Conservation (phyloP, 1,140 invertebrate genomes). For the Leptinotarsa lineolata region DNA sequence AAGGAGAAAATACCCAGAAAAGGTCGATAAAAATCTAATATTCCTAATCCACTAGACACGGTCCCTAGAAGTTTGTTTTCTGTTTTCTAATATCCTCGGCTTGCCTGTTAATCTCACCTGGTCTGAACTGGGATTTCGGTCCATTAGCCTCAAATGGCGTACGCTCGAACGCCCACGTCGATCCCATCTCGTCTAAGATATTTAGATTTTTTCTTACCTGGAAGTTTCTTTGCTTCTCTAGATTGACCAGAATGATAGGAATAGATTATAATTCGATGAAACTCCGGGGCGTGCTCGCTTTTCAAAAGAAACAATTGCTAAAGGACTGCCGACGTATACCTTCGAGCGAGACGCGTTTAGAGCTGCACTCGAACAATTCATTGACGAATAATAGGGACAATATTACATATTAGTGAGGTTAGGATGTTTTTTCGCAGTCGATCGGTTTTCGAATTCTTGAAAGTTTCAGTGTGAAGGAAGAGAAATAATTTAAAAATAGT, state of each 20-base stretch:
- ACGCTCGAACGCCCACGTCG: conserved; percentile 33
- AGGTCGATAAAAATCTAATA: not conserved
- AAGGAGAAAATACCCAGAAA: no score
- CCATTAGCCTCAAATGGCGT: conserved; percentile 29
- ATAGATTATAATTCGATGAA: conserved; percentile 28
- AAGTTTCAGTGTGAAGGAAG: no score
- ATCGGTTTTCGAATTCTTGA: no score
- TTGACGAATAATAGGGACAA: not conserved
- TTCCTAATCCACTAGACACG: conserved; percentile 9
- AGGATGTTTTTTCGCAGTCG: no score
- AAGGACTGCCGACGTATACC: conserved; percentile 8
- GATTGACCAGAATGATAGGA: conserved; percentile 29
- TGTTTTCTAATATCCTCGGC: conserved; percentile 15
- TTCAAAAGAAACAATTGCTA: conserved; percentile 11
- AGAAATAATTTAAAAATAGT: no score
- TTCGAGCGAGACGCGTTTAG: not conserved
- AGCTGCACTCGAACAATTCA: conserved; percentile 4
- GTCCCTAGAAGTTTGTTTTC: conserved; percentile 25
- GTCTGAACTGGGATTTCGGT: conserved; percentile 22
- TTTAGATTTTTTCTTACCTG: conserved; percentile 22
- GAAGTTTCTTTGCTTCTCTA: conserved; percentile 21
- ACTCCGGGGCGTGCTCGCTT: conserved; percentile 13
- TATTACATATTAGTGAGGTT: not conserved
- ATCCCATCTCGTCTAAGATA: conserved; percentile 22
- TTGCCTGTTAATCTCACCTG: conserved; percentile 30